Percentiles rank a stretch among this genome's conserved stretches.
phyloP scores from a whole-genome alignment of 2,888 invertebrate species.

The Leptopilina syphax region DNA sequence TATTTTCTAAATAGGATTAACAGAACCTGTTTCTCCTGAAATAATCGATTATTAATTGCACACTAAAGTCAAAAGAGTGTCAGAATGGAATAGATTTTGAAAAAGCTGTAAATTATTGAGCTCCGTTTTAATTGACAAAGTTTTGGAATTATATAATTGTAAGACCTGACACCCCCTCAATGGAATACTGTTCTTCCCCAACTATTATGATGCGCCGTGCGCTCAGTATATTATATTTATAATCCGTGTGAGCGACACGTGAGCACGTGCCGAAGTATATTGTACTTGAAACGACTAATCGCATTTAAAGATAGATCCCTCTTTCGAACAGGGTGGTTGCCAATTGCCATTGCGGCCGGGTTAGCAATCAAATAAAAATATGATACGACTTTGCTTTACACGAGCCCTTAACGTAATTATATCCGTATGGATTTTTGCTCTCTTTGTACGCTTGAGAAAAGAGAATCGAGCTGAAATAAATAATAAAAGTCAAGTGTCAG shows the following conservation, averaged over 20 bases:
- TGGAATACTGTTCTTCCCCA: slow-evolving; percentile 47
- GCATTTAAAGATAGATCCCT: slow-evolving; percentile 65
- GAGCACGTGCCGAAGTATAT: slow-evolving; percentile 72
- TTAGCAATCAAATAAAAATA: slow-evolving; percentile 72
- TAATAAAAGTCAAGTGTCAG: slow-evolving; percentile 36
- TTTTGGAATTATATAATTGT: slow-evolving; percentile 48
- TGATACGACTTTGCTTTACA: slow-evolving; percentile 49
- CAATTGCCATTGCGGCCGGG: slow-evolving; percentile 64
- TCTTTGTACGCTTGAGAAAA: slow-evolving; percentile 23
- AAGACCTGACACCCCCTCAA: slow-evolving; percentile 44
- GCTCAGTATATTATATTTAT: slow-evolving; percentile 74
- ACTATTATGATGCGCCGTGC: slow-evolving; percentile 59
- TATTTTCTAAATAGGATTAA: too few species aligned
- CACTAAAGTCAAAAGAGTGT: too few species aligned
- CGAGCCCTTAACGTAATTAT: slow-evolving; percentile 30
- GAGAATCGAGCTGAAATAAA: slow-evolving; percentile 17
- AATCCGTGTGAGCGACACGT: slow-evolving; percentile 73
- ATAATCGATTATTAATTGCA: too few species aligned
- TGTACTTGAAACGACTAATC: slow-evolving; percentile 66
- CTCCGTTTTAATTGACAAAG: slow-evolving; percentile 29
- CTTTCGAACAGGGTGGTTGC: slow-evolving; percentile 50
- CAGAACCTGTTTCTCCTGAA: too few species aligned
- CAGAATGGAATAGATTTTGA: too few species aligned
- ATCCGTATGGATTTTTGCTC: slow-evolving; percentile 32
- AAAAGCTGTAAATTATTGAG: too few species aligned